Base-by-base conservation (phyloP, 2,888 invertebrate species). In the Herminia tarsipennalis region DNA sequence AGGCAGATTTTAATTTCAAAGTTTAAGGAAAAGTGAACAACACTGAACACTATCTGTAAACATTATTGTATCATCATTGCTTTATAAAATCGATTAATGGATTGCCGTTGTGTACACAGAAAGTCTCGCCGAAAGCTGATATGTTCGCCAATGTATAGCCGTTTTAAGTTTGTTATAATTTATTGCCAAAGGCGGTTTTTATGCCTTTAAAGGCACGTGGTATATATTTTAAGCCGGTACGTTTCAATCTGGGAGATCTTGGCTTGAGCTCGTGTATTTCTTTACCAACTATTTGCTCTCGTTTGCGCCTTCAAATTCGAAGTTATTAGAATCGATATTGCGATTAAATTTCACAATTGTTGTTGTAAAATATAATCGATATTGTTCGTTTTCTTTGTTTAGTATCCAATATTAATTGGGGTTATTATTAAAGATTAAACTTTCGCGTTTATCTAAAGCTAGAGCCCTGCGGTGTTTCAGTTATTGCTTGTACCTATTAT, bases 161-260 rank as follows among this genome's bases (percentile, higher is more conserved):
- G 2, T 10, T 36, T 40, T 52, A 59, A 50, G 44, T 51, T 52
- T 77, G 75, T 76, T 81, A 81, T 88, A 86, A 88, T 89, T 88
- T 89, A 89, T 84, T 59, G 75, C 82, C 65, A 10, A 44, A 57
- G 76, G 88, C 85, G 81, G 77, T 76, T 61, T 63, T 64, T 64
- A 60, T 64, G 74, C 68, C 73, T 82, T 80, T 77, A 76, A 78
- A 78, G 81, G 83, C 87, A 82, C 83, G 83, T 85, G 84, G 78
- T 73, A 75, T 78, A 86, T 87, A 36, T 36, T 36, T 88, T 88
- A 88, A 86, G 80, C 69, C 63, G 66, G 71, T 76, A 88, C 79
- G 78, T 80, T 87, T 88, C 86, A 88, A 89, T 89, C 88, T 83
- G 83, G 73, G 76, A 68, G 83, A 87, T 88, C 84, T 85, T 62